Base-by-base conservation (phyloP, 2,113 vertebrate genomes). In the Picathartes gymnocephalus region DNA sequence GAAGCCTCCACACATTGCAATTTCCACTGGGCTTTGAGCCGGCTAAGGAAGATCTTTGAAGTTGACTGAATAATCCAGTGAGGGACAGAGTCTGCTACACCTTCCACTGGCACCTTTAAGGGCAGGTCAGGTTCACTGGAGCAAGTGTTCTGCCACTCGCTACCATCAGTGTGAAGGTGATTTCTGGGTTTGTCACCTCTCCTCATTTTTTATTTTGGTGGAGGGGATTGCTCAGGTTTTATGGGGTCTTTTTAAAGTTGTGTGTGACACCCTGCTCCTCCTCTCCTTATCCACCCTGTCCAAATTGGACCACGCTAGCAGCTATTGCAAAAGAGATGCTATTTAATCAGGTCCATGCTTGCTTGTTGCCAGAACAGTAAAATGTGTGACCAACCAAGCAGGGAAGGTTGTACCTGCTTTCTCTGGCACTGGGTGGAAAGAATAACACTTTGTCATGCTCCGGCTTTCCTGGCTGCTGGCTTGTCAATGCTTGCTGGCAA, bases 1-100 rank as follows among this genome's bases (percentile, higher is more conserved):
- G 44, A 58, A 51, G 45, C 28, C 27, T 82, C 14, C 16, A 23
- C 11, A 13, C 1, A 0, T 20, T 0, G 0, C 20, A 28, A 11
- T 71, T 68, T 68, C 44, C 20, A 18, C 66, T 77, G 81, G 19
- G 7, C 50, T 81, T 86, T 54, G 30, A 70, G 51, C 6, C 30
- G 50, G 12, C 78, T 84, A 11, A 37, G 62, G 48, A 37, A 57
- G 28, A 22, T 53, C 21, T 92, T 88, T 37, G 39, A 62, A 73
- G 33, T 39, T 42, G 19, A 78, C 24, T 3, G 5, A 87, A 64
- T 53, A 88, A 77, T 72, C 28, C 21, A 69, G 45, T 12, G 30
- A 53, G 40, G 27, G 13, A 33, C 51, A 42, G 87, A 81, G 58
- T 39, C 22, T 68, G 42, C 42, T 83, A 28, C 8, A 4, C 28